Conservation (phyloP, 2,113 vertebrate genomes). For the Phaethornis superciliosus region DNA sequence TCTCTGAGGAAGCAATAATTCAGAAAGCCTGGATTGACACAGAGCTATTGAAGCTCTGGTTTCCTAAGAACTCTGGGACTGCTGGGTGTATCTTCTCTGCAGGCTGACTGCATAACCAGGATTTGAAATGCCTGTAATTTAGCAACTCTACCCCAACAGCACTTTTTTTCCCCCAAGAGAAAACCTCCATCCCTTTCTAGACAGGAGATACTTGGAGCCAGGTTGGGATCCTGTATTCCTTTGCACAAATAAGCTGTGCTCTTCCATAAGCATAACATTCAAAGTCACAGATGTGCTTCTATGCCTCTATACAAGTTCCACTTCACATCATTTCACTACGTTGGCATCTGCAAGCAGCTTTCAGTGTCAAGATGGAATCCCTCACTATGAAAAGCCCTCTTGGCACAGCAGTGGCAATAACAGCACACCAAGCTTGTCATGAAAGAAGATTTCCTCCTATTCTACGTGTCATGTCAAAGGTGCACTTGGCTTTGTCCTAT, state of each 20-base stretch:
- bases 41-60: not conserved
- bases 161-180: not conserved
- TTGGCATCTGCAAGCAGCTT: not conserved
- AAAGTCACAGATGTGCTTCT: not conserved
- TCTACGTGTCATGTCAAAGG: not conserved
- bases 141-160: not conserved
- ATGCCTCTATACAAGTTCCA: not conserved
- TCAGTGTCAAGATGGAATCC: not conserved
- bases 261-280: not conserved
- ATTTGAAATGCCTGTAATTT: not conserved
- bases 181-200: not conserved
- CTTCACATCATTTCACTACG: not conserved
- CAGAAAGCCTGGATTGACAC: not conserved
- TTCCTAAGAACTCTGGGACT: not conserved
- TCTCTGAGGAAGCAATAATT: not conserved
- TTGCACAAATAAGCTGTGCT: not conserved
- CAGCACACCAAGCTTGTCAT: not conserved
- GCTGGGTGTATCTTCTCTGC: not conserved
- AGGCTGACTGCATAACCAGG: not conserved
- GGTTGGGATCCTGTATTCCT: not conserved
- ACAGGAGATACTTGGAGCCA: not conserved
- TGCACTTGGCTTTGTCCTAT: not conserved
- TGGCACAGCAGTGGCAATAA: not conserved
- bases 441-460: not conserved
- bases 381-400: not conserved